phyloP scores from a whole-genome alignment of 2,797 vertebrate species.

The Manis pentadactyla region DNA sequence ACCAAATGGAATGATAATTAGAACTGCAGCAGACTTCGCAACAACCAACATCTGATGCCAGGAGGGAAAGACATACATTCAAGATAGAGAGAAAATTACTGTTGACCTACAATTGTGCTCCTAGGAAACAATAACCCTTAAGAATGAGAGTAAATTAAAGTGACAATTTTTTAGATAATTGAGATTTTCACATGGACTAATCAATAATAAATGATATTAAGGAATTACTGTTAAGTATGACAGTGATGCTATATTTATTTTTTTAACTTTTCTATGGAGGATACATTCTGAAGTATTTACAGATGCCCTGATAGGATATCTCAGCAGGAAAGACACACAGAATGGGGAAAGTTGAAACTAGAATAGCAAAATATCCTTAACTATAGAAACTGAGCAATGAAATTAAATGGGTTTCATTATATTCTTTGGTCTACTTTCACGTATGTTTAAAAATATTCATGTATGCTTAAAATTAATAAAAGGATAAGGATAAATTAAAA shows the following conservation, averaged over 20 bases:
- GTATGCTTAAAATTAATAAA: background rate
- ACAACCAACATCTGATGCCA: background rate
- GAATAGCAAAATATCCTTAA: background rate
- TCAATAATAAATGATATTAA: background rate
- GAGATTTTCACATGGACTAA: background rate
- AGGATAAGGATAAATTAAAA: background rate
- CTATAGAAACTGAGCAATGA: background rate
- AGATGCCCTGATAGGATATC: background rate
- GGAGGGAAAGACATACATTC: background rate
- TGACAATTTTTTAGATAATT: conserved; percentile 19
- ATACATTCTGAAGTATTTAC: background rate
- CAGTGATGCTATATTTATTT: background rate
- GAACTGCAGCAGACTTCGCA: background rate
- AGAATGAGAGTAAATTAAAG: background rate
- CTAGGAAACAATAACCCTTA: conserved; percentile 3
- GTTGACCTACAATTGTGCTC: background rate
- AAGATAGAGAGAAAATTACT: conserved; percentile 16
- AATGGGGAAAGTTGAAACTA: background rate
- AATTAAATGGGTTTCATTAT: background rate
- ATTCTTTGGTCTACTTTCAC: background rate
- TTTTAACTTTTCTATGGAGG: background rate
- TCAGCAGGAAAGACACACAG: conserved; percentile 7
- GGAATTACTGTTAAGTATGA: conserved; percentile 5
- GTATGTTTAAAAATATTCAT: background rate
- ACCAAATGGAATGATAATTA: background rate